Evolutionary conservation across 2,797 vertebrate species (phyloP).

Genomic region (Oceanodroma leucorhoa): DNA sequence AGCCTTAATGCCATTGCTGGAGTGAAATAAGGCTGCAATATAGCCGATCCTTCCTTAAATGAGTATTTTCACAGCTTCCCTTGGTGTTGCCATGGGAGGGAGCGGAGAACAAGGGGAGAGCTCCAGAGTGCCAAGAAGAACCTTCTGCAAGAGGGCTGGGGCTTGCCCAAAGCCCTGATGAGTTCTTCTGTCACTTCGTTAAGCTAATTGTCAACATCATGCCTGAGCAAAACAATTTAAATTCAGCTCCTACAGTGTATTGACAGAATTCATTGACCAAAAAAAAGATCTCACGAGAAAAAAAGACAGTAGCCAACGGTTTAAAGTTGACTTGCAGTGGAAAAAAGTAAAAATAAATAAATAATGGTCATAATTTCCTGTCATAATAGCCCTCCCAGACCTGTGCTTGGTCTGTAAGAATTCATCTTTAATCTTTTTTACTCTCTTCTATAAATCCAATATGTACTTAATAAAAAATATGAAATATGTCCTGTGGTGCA

Average conservation of each 20-base stretch:
- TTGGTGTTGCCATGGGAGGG: not conserved
- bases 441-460: conserved; percentile 68
- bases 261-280: conserved; percentile 18
- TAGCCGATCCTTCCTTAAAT: not conserved
- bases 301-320: not conserved
- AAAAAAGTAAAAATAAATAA: conserved; percentile 29
- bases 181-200: conserved; percentile 36
- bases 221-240: conserved; percentile 30
- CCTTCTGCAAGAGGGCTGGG: conserved; percentile 26
- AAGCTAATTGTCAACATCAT: conserved; percentile 29
- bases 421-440: conserved; percentile 63
- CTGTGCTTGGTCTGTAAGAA: conserved; percentile 53
- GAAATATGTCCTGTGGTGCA: conserved; percentile 64
- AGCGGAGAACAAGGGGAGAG: not conserved
- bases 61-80: not conserved
- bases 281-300: not conserved
- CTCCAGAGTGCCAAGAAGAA: not conserved
- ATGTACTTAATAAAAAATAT: conserved; percentile 71
- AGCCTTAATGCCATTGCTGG: not conserved
- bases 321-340: conserved; percentile 1
- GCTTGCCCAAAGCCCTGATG: conserved; percentile 12
- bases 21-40: not conserved
- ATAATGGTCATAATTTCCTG: conserved; percentile 63
- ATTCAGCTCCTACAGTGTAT: conserved; percentile 5
- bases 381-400: conserved; percentile 51